phyloP scores from a whole-genome alignment of 2,888 invertebrate species.

The Perithous albicinctus region DNA sequence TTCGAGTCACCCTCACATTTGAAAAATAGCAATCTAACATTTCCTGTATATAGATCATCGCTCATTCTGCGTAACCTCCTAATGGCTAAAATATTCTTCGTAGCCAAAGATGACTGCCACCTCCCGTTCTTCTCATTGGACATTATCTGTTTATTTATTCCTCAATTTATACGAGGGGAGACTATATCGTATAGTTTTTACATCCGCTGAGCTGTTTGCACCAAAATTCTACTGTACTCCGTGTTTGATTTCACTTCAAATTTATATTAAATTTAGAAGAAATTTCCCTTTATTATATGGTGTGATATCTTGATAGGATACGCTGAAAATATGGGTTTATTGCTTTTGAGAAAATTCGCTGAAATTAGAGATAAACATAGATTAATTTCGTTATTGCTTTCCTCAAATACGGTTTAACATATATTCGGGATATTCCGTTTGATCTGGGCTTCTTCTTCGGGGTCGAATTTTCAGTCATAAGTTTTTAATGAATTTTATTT shows the following conservation, averaged over 20 bases:
- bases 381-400: too few species aligned
- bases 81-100: not conserved
- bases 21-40: constrained; percentile 19
- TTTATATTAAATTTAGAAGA: not conserved
- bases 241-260: not conserved
- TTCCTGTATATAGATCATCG: constrained; percentile 9
- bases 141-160: constrained; percentile 20
- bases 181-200: not conserved
- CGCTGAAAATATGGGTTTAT: too few species aligned
- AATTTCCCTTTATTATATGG: not conserved
- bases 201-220: not conserved
- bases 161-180: constrained; percentile 1
- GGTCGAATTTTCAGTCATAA: too few species aligned
- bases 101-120: not conserved
- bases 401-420: too few species aligned
- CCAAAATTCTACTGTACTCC: not conserved
- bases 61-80: not conserved
- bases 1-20: not conserved
- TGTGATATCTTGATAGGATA: too few species aligned
- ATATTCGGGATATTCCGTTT: too few species aligned
- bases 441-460: too few species aligned
- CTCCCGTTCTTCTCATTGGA: not conserved
- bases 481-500: too few species aligned
- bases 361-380: too few species aligned
- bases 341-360: too few species aligned